A percentile compares a stretch with the other conserved stretches of the same genome.
Evolutionary conservation across 2,888 invertebrate species (phyloP).

Genomic region (Aproaerema taeniolella): DNA sequence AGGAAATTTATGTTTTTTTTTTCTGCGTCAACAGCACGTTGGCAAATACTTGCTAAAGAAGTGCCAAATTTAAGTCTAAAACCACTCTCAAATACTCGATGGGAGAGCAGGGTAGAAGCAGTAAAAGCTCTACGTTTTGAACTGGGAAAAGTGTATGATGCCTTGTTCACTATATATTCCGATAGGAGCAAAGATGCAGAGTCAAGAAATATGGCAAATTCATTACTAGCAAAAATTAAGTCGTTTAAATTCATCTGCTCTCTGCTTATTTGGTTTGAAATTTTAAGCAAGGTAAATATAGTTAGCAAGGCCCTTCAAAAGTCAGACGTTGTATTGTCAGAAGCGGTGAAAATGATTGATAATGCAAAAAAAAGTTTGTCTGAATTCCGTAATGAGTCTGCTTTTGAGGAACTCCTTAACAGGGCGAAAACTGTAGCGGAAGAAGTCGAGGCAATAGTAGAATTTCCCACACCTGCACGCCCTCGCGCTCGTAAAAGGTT

Average conservation of each 20-base stretch:
- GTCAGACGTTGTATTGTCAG: neutral
- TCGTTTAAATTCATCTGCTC: constrained; percentile 27
- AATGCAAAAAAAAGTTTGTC: neutral
- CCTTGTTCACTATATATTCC: constrained; percentile 14
- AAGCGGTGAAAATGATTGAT: neutral
- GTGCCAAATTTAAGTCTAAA: constrained; percentile 15
- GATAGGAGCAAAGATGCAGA: constrained; percentile 14
- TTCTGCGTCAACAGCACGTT: constrained; percentile 24
- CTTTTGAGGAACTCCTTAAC: neutral
- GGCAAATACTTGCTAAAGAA: constrained; percentile 24
- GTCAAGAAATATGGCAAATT: neutral
- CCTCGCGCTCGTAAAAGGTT: constrained; percentile 12
- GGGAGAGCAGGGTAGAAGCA: constrained; percentile 15
- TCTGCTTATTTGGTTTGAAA: constrained; percentile 35
- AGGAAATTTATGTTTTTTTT: constrained; percentile 25
- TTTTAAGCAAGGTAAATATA: constrained; percentile 23
- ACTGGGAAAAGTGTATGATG: constrained; percentile 30
- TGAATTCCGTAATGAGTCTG: neutral
- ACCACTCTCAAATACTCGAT: constrained; percentile 13
- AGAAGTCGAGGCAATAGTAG: constrained; percentile 9
- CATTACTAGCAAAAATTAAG: constrained; percentile 17
- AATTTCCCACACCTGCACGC: constrained; percentile 11
- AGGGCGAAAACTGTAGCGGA: constrained; percentile 15
- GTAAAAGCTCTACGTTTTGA: constrained; percentile 19
- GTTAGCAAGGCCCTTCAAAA: neutral